These are phyloP conservation scores for Holothuria scabra DNA, from an alignment of 53 echinoderm and acorn worm genomes.

Conservation along the genomic window DNA sequence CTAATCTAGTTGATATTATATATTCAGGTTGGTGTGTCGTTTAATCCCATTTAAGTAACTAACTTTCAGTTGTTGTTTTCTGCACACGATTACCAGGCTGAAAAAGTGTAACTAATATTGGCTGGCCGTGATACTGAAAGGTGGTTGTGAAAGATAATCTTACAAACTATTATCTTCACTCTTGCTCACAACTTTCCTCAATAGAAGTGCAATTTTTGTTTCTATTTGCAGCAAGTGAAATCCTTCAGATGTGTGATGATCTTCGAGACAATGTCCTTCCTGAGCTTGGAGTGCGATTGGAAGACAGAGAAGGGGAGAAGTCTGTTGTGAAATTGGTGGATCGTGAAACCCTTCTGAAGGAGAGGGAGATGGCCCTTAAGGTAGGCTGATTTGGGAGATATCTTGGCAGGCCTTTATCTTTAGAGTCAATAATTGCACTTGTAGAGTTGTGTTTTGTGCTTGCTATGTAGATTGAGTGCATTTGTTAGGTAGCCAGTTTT, in stretches of 20 bases:
- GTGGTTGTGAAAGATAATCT: not conserved
- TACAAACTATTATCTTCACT: not conserved
- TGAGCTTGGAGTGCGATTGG: conserved; percentile 87
- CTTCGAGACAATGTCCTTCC: conserved; percentile 91
- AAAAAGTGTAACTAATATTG: too few species aligned
- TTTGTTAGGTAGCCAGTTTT: too few species aligned
- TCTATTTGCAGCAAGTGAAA: conserved; percentile 69
- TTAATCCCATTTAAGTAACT: too few species aligned
- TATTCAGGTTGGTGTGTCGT: too few species aligned
- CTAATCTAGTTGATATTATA: too few species aligned
- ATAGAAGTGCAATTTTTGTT: not conserved
- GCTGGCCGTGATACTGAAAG: too few species aligned
- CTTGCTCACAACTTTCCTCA: not conserved
- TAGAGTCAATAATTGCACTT: too few species aligned
- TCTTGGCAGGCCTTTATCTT: too few species aligned
- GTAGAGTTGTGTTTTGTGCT: too few species aligned
- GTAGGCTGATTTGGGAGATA: conserved; percentile 40
- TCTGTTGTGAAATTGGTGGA: conserved; percentile 92
- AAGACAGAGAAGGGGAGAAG: conserved; percentile 87
- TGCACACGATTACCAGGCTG: too few species aligned
- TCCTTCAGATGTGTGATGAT: conserved; percentile 84
- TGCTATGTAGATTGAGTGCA: too few species aligned
- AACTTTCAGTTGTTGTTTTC: too few species aligned
- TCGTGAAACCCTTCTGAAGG: conserved; percentile 83
- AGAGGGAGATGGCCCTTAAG: conserved; percentile 81